Evolutionary conservation across 2,113 vertebrate species (phyloP), one percentile per base, ranked within the genome.

Genomic region (Siphamia tubifer): DNA sequence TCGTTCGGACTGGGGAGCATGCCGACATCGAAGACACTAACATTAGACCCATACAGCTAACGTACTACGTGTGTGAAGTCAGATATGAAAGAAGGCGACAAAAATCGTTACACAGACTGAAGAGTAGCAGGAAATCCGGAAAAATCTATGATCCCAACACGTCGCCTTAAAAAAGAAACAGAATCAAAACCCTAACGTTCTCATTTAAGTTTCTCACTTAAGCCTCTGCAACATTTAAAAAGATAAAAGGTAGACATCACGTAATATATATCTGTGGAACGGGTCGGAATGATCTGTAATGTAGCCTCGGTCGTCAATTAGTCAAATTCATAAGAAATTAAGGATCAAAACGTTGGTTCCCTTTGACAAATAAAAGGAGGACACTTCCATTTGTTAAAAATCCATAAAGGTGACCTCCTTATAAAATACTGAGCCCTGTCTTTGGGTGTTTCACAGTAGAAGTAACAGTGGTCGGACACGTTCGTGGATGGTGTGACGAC

Each of bases 21-120:
- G 79, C 81, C 67, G 67, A 70, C 36, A 60, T 47, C 10, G 13
- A n/a, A 70, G 66, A 77, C 34, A 48, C 36, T 51, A 48, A 74
- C 39, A 51, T 38, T 53, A 61, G 47, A 74, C 74, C 7, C 19
- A 23, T 38, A 35, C 38, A 62, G 43, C 45, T 54, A 61, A 54
- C 32, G 60, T 27, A 57, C 53, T 49, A 74, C 23, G 27, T 25
- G 49, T 40, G 36, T 66, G 2, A 4, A 21, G 63, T 47, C 48
- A 43, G 39, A 58, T 21, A 39, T 24, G 52, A 63, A 52, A 44
- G 15, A 24, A 16, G 30, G 55, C 40, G 28, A 62, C 21, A 25
- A 55, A 77, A 48, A 0, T 19, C 56, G 39, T 39, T 48, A 75
- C 34, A 40, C 1, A 52, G 40, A 81, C 60, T 55, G 20, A 44